Evolutionary conservation across 2,797 vertebrate species (phyloP), one percentile per base, ranked within the genome.

Genomic region (Pseudocheirus occidentalis): DNA sequence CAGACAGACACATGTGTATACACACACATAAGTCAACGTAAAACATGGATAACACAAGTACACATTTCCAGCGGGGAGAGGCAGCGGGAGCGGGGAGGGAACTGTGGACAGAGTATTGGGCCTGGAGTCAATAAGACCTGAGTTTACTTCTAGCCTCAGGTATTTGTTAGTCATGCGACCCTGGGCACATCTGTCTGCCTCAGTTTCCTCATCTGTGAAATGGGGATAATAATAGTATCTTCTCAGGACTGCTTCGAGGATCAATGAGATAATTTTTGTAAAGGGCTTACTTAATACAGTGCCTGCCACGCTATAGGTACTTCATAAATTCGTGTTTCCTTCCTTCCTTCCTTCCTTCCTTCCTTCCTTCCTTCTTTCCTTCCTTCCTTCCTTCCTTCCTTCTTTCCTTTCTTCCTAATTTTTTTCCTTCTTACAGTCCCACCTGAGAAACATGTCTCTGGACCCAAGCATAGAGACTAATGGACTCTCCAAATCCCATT

Each of bases 401-500:
- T 14, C 5, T 46, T 18, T 24, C 66, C 66, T 81, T 81, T 7
- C 66, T 81, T 81, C 40, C 40, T 24, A 50, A 21, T 50, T 58
- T 87, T 87, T 18, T 0, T 40, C 81, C 59, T n/a, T 53, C 87
- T 62, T 50, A 10, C n/a, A 0, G 40, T 12, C 28, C 4, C 0
- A 1, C 16, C 4, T 16, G 52, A 93, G 87, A 91, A 90, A 24
- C 27, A 0, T 52, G 90, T 54, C 29, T 56, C 16, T 40, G 91
- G 94, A 55, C 9, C 7, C 46, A 93, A 91, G 91, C 92, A 50
- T 5, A 50, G 91, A 40, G 31, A 24, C 52, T 96, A 28, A 10
- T 18, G 89, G 56, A 55, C 81, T 94, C 14, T 1, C 96, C 93
- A 93, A 66, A 90, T 90, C 95, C 92, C 95, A 92, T 29, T 73